Percentiles rank a stretch among this genome's conserved stretches.
phyloP scores from a whole-genome alignment of 2,888 invertebrate genomes.

The Tenthredo distinguenda region DNA sequence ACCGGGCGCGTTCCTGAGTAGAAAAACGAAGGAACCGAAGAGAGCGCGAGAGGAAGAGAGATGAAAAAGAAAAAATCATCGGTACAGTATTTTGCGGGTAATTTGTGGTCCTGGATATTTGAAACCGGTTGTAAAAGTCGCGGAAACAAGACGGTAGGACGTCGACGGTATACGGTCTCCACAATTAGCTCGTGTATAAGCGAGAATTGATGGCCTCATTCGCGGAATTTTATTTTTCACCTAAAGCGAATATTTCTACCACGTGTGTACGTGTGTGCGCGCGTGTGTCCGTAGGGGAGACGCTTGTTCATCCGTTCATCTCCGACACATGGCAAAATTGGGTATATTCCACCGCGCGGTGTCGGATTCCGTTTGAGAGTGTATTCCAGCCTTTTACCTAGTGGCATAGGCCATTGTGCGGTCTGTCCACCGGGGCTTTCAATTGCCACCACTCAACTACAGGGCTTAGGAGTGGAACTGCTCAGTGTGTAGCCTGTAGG shows the following conservation, averaged over 20 bases:
- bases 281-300: not conserved
- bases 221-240: slow-evolving; percentile 4
- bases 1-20: not conserved
- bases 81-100: slow-evolving; percentile 28
- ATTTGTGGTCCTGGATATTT: slow-evolving; percentile 31
- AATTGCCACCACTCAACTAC: slow-evolving; percentile 22
- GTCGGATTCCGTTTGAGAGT: slow-evolving; percentile 19
- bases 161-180: not conserved
- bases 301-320: no score
- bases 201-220: slow-evolving; percentile 19
- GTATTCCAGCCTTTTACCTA: not conserved
- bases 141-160: slow-evolving; percentile 24
- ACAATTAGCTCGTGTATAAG: slow-evolving; percentile 37
- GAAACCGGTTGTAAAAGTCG: slow-evolving; percentile 32
- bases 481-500: not conserved
- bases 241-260: not conserved
- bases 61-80: not conserved
- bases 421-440: slow-evolving; percentile 3
- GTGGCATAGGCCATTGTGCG: slow-evolving; percentile 10
- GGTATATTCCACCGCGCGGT: not conserved
- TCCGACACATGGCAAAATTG: not conserved
- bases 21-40: not conserved
- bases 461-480: not conserved
- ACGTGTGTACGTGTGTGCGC: not conserved
- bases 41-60: no score